phyloP scores from a whole-genome alignment of 1,140 invertebrate species.

The Caenorhabditis remanei region DNA sequence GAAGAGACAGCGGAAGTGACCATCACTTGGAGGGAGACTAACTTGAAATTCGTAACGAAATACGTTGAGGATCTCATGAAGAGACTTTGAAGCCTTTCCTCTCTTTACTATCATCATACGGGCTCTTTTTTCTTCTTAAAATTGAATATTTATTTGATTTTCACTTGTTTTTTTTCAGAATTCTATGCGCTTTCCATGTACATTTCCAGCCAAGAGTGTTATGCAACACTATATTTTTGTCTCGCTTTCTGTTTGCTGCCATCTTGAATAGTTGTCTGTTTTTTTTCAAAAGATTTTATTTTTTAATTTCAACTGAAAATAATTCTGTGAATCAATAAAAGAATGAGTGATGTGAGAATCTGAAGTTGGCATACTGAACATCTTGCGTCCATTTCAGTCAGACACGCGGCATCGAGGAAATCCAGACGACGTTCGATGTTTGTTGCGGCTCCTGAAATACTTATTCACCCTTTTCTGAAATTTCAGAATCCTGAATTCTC shows the following conservation, averaged over 20 bases:
- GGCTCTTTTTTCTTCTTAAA: not conserved
- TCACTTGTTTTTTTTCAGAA: not conserved
- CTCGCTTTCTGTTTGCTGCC: not conserved
- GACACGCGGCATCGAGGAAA: slow-evolving; percentile 54
- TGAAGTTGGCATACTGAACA: slow-evolving; percentile 39
- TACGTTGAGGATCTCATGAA: not conserved
- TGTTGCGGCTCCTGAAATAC: slow-evolving; percentile 29
- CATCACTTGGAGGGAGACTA: slow-evolving; percentile 18
- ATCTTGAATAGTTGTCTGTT: not conserved
- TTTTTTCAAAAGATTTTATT: not conserved
- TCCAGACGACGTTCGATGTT: slow-evolving; percentile 53
- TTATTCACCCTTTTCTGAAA: not conserved
- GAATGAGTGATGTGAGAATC: slow-evolving; percentile 39
- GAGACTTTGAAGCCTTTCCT: not conserved
- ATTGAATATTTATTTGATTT: not conserved
- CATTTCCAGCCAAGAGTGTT: not conserved
- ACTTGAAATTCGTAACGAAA: slow-evolving; percentile 26
- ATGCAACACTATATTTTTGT: not conserved
- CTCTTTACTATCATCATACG: not conserved
- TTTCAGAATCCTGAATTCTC: not conserved
- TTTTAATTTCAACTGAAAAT: slow-evolving; percentile 14
- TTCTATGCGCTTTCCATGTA: slow-evolving; percentile 43
- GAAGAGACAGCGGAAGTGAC: slow-evolving; percentile 19
- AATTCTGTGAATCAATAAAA: slow-evolving; percentile 11
- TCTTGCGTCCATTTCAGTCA: slow-evolving; percentile 50